phyloP scores from a whole-genome alignment of 92 coral and sea anemone genomes.

The Hydrozoanthus gracilis region DNA sequence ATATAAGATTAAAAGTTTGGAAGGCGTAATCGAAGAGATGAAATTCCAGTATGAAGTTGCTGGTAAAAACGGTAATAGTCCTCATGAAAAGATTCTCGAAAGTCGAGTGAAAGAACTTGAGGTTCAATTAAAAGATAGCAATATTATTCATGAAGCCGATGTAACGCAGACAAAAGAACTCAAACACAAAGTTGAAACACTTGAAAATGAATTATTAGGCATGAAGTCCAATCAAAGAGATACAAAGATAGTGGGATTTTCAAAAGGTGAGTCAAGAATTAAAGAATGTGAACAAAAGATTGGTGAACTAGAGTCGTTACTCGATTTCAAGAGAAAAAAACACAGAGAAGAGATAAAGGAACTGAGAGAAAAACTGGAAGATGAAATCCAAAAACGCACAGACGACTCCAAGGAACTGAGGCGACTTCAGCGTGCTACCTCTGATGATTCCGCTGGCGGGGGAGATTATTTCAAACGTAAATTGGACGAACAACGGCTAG shows the following conservation, averaged over 20 bases:
- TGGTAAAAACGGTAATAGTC: not conserved
- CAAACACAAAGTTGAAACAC: conserved; percentile 23
- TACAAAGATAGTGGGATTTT: not conserved
- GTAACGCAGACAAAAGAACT: conserved; percentile 33
- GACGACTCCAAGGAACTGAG: conserved; percentile 79
- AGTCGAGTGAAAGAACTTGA: conserved; percentile 28
- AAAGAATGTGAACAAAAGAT: conserved; percentile 84
- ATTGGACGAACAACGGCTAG: conserved; percentile 75
- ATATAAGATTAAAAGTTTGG: conserved; percentile 84
- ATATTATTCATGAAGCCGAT: conserved; percentile 32
- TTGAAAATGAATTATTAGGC: conserved; percentile 70
- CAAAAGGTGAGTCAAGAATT: conserved; percentile 52
- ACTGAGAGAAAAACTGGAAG: conserved; percentile 86
- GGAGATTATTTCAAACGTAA: conserved; percentile 83
- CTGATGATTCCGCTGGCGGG: conserved; percentile 32
- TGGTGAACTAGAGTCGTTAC: conserved; percentile 93
- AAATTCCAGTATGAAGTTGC: conserved; percentile 77
- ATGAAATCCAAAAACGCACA: conserved; percentile 83
- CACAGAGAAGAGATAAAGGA: conserved; percentile 90
- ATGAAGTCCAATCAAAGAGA: conserved; percentile 42
- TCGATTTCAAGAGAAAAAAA: conserved; percentile 87
- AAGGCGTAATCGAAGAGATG: conserved; percentile 92
- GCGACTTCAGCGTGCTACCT: conserved; percentile 25
- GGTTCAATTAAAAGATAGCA: conserved; percentile 13
- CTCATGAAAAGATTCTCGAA: conserved; percentile 24